Percentiles rank a stretch among this genome's conserved stretches.
Evolutionary conservation across 2,888 invertebrate genomes (phyloP).

Genomic region (Caenorhabditis sinica): DNA sequence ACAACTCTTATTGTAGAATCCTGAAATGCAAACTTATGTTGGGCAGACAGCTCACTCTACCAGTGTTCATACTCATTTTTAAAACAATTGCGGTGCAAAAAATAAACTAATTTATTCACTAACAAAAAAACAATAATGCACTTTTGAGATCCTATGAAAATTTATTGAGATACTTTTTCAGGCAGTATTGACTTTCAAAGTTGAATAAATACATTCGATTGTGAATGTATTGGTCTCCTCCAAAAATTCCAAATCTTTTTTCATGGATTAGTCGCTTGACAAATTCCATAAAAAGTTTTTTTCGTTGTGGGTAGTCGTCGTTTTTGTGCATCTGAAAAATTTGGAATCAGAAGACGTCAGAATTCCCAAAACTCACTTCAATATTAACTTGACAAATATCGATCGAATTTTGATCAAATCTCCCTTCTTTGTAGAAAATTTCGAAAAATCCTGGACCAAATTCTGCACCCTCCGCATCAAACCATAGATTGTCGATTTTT

Average conservation of each 20-base stretch:
- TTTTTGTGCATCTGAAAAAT: constrained; percentile 15
- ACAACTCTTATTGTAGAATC: too few species aligned
- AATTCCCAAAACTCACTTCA: background rate
- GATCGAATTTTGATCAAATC: constrained; percentile 18
- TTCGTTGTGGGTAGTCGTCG: constrained; percentile 11
- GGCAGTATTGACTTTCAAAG: constrained; percentile 12
- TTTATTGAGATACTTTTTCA: constrained; percentile 24
- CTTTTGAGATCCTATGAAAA: background rate
- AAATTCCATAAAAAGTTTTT: constrained; percentile 10
- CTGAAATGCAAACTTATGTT: too few species aligned
- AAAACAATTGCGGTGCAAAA: too few species aligned
- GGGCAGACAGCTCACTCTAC: too few species aligned
- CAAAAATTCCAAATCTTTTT: constrained; percentile 31
- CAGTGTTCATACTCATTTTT: too few species aligned
- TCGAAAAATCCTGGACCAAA: constrained; percentile 20
- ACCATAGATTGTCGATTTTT: constrained; percentile 24
- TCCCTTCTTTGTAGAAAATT: constrained; percentile 26
- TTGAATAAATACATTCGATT: constrained; percentile 28
- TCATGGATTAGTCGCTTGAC: constrained; percentile 10
- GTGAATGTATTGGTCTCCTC: constrained; percentile 15
- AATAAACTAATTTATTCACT: too few species aligned
- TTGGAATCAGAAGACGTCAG: background rate
- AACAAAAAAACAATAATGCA: background rate
- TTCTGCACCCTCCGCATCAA: constrained; percentile 24
- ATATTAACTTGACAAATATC: constrained; percentile 31